Evolutionary conservation across 2,113 vertebrate genomes (phyloP).

Genomic region (Malurus elegans): DNA sequence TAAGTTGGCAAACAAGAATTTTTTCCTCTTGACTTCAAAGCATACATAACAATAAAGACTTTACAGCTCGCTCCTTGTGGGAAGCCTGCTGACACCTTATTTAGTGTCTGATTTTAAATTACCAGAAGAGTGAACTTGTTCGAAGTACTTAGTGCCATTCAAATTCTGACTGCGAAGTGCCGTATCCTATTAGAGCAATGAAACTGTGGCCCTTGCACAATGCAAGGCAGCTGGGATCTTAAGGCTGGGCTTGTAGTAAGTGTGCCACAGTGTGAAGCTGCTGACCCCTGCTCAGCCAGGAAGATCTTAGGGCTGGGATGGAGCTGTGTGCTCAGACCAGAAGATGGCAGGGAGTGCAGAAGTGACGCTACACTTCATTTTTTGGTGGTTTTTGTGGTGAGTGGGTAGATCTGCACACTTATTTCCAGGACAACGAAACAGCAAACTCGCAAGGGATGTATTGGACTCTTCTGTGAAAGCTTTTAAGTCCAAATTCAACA

Average conservation of each 20-base stretch:
- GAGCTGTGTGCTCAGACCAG: neutral
- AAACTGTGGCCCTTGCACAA: neutral
- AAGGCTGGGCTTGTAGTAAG: neutral
- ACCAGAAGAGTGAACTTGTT: conserved; percentile 1
- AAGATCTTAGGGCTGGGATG: neutral
- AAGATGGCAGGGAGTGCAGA: neutral
- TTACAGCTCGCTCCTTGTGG: conserved; percentile 20
- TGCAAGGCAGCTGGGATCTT: neutral
- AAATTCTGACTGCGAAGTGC: neutral
- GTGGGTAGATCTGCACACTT: neutral
- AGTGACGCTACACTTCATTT: fast-evolving
- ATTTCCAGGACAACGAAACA: neutral
- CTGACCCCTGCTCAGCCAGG: neutral
- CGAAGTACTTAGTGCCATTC: neutral
- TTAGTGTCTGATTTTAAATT: conserved; percentile 46
- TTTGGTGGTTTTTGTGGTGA: neutral
- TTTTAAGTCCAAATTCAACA: neutral
- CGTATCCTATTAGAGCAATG: neutral
- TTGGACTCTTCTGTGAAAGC: neutral
- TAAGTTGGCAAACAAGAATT: conserved; percentile 29
- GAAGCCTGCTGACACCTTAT: conserved; percentile 43
- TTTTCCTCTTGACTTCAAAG: conserved; percentile 49
- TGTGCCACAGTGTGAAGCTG: neutral
- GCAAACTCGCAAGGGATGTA: neutral
- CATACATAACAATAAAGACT: conserved; percentile 12